Percentiles rank a stretch among this genome's conserved stretches.
Evolutionary conservation across 2,113 vertebrate species (phyloP).

Genomic region (Perccottus glenii): DNA sequence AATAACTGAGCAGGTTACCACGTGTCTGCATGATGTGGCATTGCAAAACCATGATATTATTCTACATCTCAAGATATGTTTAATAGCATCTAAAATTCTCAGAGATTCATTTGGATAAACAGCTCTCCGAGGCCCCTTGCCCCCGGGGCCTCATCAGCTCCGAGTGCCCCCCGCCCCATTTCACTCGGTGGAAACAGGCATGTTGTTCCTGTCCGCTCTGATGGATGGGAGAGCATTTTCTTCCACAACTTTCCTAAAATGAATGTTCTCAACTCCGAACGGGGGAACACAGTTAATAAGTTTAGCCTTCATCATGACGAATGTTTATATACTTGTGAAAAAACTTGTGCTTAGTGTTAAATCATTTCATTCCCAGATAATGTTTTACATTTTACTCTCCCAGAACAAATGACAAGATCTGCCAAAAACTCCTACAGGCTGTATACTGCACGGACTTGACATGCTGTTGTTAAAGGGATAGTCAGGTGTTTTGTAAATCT

Average conservation of each 20-base stretch:
- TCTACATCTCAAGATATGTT: not conserved
- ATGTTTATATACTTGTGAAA: not conserved
- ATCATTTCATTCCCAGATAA: not conserved
- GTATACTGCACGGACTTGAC: not conserved
- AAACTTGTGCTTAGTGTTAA: not conserved
- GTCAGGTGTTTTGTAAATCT: not conserved
- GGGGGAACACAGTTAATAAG: not conserved
- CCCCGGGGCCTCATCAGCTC: constrained; percentile 29
- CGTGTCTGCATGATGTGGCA: too few species aligned
- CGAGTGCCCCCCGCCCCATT: not conserved
- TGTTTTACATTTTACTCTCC: constrained; percentile 21
- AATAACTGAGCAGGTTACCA: too few species aligned
- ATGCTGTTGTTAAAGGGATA: not conserved
- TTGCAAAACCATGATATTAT: too few species aligned
- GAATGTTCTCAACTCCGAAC: constrained; percentile 3
- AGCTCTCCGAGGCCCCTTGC: constrained; percentile 3
- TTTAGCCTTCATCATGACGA: not conserved
- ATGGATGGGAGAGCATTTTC: constrained; percentile 29
- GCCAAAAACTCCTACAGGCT: constrained; percentile 4
- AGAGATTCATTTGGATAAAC: not conserved
- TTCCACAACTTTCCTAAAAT: constrained; percentile 2
- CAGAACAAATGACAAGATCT: constrained; percentile 3
- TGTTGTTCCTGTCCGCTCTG: constrained; percentile 38
- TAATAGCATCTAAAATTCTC: not conserved
- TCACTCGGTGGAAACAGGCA: not conserved